Conservation (phyloP, 2,888 invertebrate genomes). For the Nasonovia ribisnigri region DNA sequence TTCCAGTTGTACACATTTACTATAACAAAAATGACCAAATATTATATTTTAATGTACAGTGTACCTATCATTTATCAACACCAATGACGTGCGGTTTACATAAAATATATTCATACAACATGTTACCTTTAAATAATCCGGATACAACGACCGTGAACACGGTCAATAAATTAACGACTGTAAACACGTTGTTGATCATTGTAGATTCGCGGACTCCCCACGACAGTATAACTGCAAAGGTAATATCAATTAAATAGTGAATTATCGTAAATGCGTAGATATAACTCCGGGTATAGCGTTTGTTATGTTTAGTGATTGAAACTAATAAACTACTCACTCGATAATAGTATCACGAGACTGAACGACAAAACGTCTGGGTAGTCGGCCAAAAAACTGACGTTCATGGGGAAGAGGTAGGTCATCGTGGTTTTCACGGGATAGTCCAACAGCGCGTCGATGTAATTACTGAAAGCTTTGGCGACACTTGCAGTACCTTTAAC, state of each 20-base stretch:
- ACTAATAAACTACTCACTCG: slow-evolving; percentile 68
- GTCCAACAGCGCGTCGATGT: slow-evolving; percentile 77
- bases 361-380: slow-evolving; percentile 82
- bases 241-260: neutral
- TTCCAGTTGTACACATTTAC: slow-evolving; percentile 86
- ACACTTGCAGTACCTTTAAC: slow-evolving; percentile 80
- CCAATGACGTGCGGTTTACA: neutral
- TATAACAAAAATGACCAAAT: slow-evolving; percentile 69
- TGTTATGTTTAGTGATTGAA: neutral
- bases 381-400: slow-evolving; percentile 75
- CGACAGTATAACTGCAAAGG: slow-evolving; percentile 73
- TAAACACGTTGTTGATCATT: slow-evolving; percentile 91
- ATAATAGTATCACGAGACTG: slow-evolving; percentile 75
- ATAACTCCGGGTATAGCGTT: neutral
- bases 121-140: slow-evolving; percentile 78
- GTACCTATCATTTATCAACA: neutral
- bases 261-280: neutral
- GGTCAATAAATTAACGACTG: slow-evolving; percentile 85
- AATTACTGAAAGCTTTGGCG: slow-evolving; percentile 80
- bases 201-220: slow-evolving; percentile 87
- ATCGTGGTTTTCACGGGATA: slow-evolving; percentile 75
- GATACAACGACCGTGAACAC: slow-evolving; percentile 85
- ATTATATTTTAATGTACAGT: neutral
- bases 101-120: neutral
- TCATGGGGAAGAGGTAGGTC: slow-evolving; percentile 74